Base-by-base conservation (phyloP, 2,113 vertebrate species). In the Myrmecophaga tridactyla region DNA sequence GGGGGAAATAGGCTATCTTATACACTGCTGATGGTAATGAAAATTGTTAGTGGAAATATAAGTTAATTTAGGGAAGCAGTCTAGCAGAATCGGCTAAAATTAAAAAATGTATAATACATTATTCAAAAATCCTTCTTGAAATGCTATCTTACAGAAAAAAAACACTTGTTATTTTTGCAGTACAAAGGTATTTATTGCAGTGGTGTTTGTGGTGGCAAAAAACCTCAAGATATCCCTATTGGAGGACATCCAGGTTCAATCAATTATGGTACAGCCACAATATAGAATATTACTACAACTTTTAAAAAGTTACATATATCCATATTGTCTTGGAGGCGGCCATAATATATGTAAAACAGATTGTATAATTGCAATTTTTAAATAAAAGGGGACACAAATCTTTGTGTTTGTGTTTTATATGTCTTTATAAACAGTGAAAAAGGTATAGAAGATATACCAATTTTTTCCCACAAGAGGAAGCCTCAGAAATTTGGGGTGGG, bases 401-500 rank as follows among this genome's bases (percentile, higher is more conserved):
- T 62, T 69, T 11, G 3, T 1, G 10, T 29, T n/a, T 31, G 10
- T 46, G 62, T 17, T 77, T 36, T 60, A 48, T 6, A 0, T 46
- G 34, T 36, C 36, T 25, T 12, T 36, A 4, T 6, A 60, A 60
- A 20, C 17, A n/a, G 80, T 46, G 48, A 58, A 31, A 39, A 58
- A 58, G 51, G n/a, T 6, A 29, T 27, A 67, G 9, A 67, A 75
- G 60, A 51, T 15, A 36, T 1, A 18, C 20, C 8, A 11, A 17
- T 41, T 11, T 60, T 62, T 62, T 6, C 23, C 36, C 67, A 14
- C 20, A 15, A 36, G 34, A 84, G 11, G 41, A 69, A 60, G 34
- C 41, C 72, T 34, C 48, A 4, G 0, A 11, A 60, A 4, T 8
- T 6, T 3, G 15, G 58, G 34, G 39, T 36, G 12, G 10, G 1